A percentile compares a stretch with the other conserved stretches of the same genome.
Evolutionary conservation across 2,113 vertebrate genomes (phyloP).

Genomic region (Amblyornis subalaris): DNA sequence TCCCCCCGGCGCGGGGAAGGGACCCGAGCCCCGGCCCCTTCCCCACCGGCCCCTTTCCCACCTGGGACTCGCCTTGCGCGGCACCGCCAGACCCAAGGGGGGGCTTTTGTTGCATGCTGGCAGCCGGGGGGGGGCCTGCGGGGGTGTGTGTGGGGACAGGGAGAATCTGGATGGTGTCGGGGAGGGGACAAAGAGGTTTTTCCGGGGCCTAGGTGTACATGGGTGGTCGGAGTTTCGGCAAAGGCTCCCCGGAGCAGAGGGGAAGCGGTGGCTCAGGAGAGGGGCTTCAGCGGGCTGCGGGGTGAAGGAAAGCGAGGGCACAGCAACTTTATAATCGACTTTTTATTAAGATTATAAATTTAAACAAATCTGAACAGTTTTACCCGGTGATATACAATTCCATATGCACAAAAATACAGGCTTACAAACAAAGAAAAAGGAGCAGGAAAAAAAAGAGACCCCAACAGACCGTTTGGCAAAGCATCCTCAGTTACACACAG

Average conservation of each 20-base stretch:
- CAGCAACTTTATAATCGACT: slow-evolving; percentile 65
- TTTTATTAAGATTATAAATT: slow-evolving; percentile 95
- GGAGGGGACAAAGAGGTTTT: not conserved
- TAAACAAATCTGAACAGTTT: slow-evolving; percentile 93
- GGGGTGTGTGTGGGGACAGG: not conserved
- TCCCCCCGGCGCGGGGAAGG: not conserved
- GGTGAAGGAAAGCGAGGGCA: not conserved
- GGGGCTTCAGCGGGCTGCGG: not conserved
- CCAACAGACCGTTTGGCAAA: slow-evolving; percentile 79
- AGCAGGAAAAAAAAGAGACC: slow-evolving; percentile 20
- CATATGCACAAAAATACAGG: slow-evolving; percentile 87
- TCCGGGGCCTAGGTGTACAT: not conserved
- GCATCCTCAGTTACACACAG: slow-evolving; percentile 84
- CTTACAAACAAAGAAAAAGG: slow-evolving; percentile 72
- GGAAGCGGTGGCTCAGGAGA: not conserved
- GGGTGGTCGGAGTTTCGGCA: not conserved
- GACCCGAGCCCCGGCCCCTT: not conserved
- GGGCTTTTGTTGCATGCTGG: not conserved
- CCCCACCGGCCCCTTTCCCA: not conserved
- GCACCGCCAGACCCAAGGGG: not conserved
- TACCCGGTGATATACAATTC: slow-evolving; percentile 92
- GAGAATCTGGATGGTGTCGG: not conserved
- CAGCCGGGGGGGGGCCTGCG: not conserved
- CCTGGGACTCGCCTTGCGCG: not conserved
- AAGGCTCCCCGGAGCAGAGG: not conserved